Evolutionary conservation across 2,113 vertebrate species (phyloP).

Genomic region (Seriola quinqueradiata): DNA sequence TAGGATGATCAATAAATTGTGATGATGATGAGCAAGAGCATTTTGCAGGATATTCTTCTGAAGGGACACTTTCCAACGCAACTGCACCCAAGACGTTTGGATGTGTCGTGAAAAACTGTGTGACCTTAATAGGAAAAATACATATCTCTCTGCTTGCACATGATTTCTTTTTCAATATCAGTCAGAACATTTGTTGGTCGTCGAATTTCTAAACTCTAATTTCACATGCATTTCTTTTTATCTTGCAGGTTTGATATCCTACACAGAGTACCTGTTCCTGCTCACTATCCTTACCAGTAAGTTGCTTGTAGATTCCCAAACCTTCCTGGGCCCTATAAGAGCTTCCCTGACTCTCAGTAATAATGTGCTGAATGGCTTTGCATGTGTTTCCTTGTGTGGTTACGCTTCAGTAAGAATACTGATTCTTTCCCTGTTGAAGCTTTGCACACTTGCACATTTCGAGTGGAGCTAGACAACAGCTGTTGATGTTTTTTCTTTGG

Average conservation of each 20-base stretch:
- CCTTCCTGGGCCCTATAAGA: background rate
- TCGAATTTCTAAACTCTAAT: background rate
- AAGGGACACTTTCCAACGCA: no score
- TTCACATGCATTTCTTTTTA: background rate
- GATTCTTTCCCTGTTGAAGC: background rate
- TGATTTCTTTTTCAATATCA: background rate
- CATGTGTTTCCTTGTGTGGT: background rate
- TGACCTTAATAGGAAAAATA: background rate
- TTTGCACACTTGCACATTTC: background rate
- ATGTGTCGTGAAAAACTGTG: background rate
- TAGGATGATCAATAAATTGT: no score
- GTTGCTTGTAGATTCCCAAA: constrained; percentile 66
- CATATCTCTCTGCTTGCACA: background rate
- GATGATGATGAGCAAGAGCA: no score
- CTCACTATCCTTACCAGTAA: constrained; percentile 97
- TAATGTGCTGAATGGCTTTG: background rate
- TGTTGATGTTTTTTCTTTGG: background rate
- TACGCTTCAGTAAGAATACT: background rate
- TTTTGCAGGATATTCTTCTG: no score
- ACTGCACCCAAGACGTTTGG: no score
- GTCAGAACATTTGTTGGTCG: background rate
- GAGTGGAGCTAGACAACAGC: background rate
- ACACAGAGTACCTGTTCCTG: constrained; percentile 97
- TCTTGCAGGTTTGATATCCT: constrained; percentile 94
- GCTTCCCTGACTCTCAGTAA: background rate